Evolutionary conservation across 2,113 vertebrate genomes (phyloP).

Genomic region (Sterrhoptilus dennistouni): DNA sequence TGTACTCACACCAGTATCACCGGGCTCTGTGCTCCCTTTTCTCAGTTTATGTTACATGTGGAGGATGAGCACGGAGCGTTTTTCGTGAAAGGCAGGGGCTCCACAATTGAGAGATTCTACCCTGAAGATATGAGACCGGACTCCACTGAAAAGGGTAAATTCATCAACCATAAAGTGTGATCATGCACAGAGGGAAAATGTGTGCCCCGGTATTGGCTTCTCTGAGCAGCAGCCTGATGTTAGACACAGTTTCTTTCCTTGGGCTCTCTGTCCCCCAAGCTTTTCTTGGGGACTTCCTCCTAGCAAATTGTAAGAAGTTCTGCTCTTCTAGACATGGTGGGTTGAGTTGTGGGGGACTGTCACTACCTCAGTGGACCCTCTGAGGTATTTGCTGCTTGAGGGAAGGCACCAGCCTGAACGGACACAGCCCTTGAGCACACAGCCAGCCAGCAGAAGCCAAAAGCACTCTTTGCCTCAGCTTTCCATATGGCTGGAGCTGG

Average conservation of each 20-base stretch:
- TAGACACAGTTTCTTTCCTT: not conserved
- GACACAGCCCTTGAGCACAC: not conserved
- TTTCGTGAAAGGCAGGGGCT: constrained; percentile 67
- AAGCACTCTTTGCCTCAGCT: not conserved
- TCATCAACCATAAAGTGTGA: not conserved
- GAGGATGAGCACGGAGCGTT: constrained; percentile 77
- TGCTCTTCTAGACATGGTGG: not conserved
- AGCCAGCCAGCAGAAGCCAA: not conserved
- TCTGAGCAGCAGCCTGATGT: not conserved
- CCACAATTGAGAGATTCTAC: constrained; percentile 61
- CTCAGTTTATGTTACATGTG: constrained; percentile 83
- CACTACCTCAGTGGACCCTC: not conserved
- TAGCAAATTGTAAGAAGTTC: not conserved
- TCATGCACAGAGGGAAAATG: not conserved
- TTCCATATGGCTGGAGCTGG: not conserved
- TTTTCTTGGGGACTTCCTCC: not conserved
- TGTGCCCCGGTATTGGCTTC: not conserved
- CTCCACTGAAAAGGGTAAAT: constrained; percentile 2
- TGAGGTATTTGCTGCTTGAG: not conserved
- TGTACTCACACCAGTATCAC: not conserved
- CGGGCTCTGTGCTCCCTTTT: not conserved
- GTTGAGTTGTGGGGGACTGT: not conserved
- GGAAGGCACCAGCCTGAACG: accelerated
- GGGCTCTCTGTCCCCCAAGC: not conserved
- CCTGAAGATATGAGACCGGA: not conserved